phyloP scores from a whole-genome alignment of 2,888 invertebrate genomes.

The Ophioninae sp. region DNA sequence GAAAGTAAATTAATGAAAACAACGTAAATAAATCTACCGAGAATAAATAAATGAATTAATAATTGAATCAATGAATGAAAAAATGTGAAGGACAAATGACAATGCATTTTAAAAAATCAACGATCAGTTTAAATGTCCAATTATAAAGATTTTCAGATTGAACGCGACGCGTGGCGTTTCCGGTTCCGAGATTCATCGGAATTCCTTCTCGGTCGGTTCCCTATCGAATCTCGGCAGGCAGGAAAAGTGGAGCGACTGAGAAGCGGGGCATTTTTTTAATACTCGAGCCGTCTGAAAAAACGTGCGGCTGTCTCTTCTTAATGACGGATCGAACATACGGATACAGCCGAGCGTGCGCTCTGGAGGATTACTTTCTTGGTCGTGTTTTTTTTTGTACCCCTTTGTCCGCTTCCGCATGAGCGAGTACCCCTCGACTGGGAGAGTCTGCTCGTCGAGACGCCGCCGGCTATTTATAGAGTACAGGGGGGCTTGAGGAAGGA shows the following conservation, averaged over 20 bases:
- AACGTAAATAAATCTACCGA: too few species aligned
- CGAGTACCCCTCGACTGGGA: constrained; percentile 40
- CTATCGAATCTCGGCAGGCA: not conserved
- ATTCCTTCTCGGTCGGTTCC: not conserved
- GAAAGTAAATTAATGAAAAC: too few species aligned
- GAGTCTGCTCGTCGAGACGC: constrained; percentile 40
- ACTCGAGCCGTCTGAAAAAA: constrained; percentile 6
- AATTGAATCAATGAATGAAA: not conserved
- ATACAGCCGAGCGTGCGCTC: constrained; percentile 16
- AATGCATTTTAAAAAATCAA: not conserved
- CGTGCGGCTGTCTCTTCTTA: constrained; percentile 17
- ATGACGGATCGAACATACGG: constrained; percentile 45
- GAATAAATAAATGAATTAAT: not conserved
- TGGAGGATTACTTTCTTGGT: constrained; percentile 4
- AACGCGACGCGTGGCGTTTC: not conserved
- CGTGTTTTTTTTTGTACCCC: constrained; percentile 31
- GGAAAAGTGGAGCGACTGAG: not conserved
- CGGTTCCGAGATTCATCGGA: constrained; percentile 6
- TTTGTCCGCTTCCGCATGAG: constrained; percentile 53
- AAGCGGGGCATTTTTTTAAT: constrained; percentile 5
- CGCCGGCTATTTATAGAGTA: constrained; percentile 55
- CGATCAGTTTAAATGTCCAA: not conserved
- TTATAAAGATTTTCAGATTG: not conserved
- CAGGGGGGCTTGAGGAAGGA: constrained; percentile 14
- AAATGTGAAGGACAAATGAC: not conserved